Evolutionary conservation across 2,797 vertebrate genomes (phyloP), one percentile per base, ranked within the genome.

Genomic region (Microtus californicus): DNA sequence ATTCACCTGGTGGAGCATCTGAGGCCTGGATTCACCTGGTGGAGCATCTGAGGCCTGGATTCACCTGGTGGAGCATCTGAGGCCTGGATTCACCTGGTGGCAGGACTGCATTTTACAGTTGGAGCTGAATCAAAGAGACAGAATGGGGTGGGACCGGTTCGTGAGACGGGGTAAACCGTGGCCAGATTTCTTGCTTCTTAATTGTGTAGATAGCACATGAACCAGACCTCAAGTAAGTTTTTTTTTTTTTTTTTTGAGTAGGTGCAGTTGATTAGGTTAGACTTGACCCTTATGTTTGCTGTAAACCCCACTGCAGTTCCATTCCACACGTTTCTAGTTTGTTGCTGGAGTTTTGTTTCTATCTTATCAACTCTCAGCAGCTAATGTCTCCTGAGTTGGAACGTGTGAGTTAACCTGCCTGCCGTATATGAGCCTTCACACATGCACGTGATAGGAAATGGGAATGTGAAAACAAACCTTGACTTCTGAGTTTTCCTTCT

Each of bases 251-350:
- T 21, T 25, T 25, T 5, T 81, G 71, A 95, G 4, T n/a, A n/a
- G n/a, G n/a, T 90, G n/a, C 34, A 81, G 9, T 74, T 89, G 83
- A 93, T 45, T 82, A 40, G 34, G 71, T 83, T 93, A 90, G 40
- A 63, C 56, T 83, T 76, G 81, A 94, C 19, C 25, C 34, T 80
- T 89, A 51, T 67, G 13, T n/a, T 94, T 90, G 73, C 40, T 77
- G 6, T 85, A 80, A 85, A 54, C 25, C 67, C 80, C 67, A 54
- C 80, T 95, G n/a, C 14, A 88, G 14, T 79, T 78, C 74, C 40
- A 85, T 88, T 96, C 29, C 45, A 90, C 78, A 74, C 83, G 11
- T 88, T 95, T 83, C 27, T 79, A 69, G 77, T 78, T 89, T 83
- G 23, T 83, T 82, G 13, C 85, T 92, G 79, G 43, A 69, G 61